Evolutionary conservation across 1,140 invertebrate genomes (phyloP), one percentile per base, ranked within the genome.

Genomic region (Physella acuta): DNA sequence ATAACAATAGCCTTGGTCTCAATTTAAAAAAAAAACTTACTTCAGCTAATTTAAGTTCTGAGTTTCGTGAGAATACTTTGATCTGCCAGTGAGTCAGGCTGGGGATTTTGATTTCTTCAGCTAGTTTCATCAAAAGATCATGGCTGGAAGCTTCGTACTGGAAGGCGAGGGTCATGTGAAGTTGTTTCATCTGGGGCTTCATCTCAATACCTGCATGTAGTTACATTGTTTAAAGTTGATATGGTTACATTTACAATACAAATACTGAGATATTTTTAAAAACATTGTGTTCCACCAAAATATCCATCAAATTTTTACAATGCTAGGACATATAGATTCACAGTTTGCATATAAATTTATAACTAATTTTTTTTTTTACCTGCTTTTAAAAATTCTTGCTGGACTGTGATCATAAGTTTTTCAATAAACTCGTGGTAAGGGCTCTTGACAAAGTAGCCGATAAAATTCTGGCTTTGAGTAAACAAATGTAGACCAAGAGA

Each of bases 111-210:
- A 95, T 85, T 37, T 79, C 76, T 75, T 92, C 89, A 33, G 93
- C 91, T 76, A 94, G 86, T 16, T 84, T 85, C 83, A 92, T 90
- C 28, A 96, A 86, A 33, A 88, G 82, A 71, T 90, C 88, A 80
- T 90, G 94, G 34, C 92, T 89, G 30, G 87, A 87, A 63, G 88
- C 86, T 26, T 90, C 89, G 82, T 95, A 95, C 84, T 94, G 92
- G 86, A 95, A 95, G 3, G 93, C 93, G 73, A 95, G 84, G 2
- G 93, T 94, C 72, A 96, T 86, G 81, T 95, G 93, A 20, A 94
- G 85, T 17, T 92, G 92, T 84, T 94, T 94, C 28, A 91, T 89
- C 78, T 92, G 90, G 0, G 91, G 89, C 79, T 93, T 91, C 68
- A 92, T 81, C 78, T 87, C 88, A 69, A 91, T 88, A 53, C 89